Conservation (phyloP, 2,888 invertebrate genomes). For the Heterodera filipjevi region DNA sequence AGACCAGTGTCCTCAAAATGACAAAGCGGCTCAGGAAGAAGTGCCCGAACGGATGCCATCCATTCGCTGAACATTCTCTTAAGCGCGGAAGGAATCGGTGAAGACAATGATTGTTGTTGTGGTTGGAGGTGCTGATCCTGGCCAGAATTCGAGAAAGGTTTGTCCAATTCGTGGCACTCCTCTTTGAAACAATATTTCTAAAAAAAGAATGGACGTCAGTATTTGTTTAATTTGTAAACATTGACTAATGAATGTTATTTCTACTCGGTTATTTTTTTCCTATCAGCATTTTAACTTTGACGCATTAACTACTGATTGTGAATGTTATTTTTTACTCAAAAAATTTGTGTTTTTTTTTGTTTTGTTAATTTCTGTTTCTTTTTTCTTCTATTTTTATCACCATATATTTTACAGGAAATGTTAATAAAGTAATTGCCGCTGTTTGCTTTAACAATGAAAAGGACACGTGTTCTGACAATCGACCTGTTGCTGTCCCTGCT, state of each 20-base stretch:
- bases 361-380: too few species aligned
- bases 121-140: background rate
- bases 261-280: too few species aligned
- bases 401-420: too few species aligned
- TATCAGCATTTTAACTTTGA: too few species aligned
- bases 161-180: slow-evolving; percentile 33
- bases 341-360: too few species aligned
- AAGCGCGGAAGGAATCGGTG: slow-evolving; percentile 7
- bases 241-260: too few species aligned
- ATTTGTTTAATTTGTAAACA: background rate
- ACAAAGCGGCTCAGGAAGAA: slow-evolving; percentile 36
- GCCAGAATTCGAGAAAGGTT: background rate
- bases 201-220: background rate
- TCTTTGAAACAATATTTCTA: slow-evolving; percentile 37
- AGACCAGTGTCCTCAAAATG: slow-evolving; percentile 44
- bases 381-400: too few species aligned
- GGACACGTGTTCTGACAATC: background rate
- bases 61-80: slow-evolving; percentile 28
- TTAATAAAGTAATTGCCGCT: background rate
- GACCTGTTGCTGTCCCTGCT: background rate
- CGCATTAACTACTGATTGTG: too few species aligned
- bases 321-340: too few species aligned
- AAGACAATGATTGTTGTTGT: background rate
- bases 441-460: background rate
- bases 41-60: slow-evolving; percentile 7